A percentile compares a stretch with the other conserved stretches of the same genome.
Evolutionary conservation across 1,140 invertebrate genomes (phyloP).

Genomic region (Cydia pomonella): DNA sequence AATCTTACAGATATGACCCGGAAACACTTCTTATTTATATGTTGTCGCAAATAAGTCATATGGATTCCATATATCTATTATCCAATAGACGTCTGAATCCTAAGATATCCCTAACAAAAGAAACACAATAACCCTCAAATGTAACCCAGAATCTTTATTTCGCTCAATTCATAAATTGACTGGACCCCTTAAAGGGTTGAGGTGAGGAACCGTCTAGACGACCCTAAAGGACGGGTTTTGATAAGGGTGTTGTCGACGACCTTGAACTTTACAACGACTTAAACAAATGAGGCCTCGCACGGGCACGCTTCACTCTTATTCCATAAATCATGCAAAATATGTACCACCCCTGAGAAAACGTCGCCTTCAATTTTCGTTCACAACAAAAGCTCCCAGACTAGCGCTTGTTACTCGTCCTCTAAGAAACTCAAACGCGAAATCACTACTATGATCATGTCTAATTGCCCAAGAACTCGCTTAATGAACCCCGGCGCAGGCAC

Average conservation of each 20-base stretch:
- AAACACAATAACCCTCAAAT: slow-evolving; percentile 22
- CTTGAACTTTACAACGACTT: slow-evolving; percentile 75
- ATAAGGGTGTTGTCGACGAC: slow-evolving; percentile 69
- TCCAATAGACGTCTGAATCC: background rate
- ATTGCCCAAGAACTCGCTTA: slow-evolving; percentile 6
- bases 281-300: slow-evolving; percentile 66
- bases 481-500: background rate
- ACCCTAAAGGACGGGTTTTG: slow-evolving; percentile 68
- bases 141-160: slow-evolving; percentile 17
- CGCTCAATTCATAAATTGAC: slow-evolving; percentile 59
- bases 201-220: slow-evolving; percentile 77
- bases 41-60: background rate
- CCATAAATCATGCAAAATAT: slow-evolving; percentile 26
- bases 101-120: slow-evolving; percentile 3
- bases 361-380: slow-evolving; percentile 12
- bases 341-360: slow-evolving; percentile 12
- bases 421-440: slow-evolving; percentile 2
- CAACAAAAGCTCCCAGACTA: slow-evolving; percentile 19
- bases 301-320: slow-evolving; percentile 29
- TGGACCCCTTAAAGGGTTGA: slow-evolving; percentile 69
- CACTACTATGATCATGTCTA: slow-evolving; percentile 3
- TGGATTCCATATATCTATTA: slow-evolving; percentile 4
- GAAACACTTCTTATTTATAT: background rate
- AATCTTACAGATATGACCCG: background rate
- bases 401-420: background rate